These are phyloP conservation scores for Chrysogorgia sp. DNA, from an alignment of 92 coral and sea anemone species.

Conservation along the genomic window DNA sequence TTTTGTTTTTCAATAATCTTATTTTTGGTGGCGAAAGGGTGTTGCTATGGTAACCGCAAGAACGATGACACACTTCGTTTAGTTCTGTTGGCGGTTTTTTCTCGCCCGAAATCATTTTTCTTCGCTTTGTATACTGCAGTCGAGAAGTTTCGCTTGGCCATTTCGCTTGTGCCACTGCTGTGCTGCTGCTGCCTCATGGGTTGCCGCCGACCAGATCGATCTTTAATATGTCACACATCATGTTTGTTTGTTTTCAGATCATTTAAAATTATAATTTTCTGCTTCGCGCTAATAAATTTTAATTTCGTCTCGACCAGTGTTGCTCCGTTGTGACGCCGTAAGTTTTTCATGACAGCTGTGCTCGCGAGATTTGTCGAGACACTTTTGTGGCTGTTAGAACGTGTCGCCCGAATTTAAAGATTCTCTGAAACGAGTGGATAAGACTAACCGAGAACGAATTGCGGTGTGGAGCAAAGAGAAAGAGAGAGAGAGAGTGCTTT, in stretches of 20 bases:
- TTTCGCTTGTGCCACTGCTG: too few relatives aligned
- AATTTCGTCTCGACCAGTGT: conserved; percentile 40
- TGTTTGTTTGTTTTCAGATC: background rate
- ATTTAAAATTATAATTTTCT: conserved; percentile 43
- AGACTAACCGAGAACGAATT: background rate
- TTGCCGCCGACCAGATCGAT: too few relatives aligned
- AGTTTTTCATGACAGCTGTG: conserved; percentile 31
- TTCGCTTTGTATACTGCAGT: too few relatives aligned
- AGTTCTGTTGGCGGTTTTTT: background rate
- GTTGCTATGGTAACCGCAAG: conserved; percentile 8
- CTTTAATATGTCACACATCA: too few relatives aligned
- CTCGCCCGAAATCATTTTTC: too few relatives aligned
- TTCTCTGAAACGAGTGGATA: background rate
- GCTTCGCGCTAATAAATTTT: conserved; percentile 42
- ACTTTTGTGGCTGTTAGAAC: background rate
- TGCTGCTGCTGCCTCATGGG: too few relatives aligned
- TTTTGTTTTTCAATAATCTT: background rate
- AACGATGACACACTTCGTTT: background rate
- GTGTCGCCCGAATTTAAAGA: background rate
- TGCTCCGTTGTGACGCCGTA: conserved; percentile 7
- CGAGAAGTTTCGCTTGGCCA: too few relatives aligned
- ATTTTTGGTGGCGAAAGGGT: background rate
- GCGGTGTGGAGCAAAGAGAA: too few relatives aligned
- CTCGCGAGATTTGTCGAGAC: conserved; percentile 8
- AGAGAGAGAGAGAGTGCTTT: background rate